Evolutionary conservation across 2,888 invertebrate genomes (phyloP).

Genomic region (Podotricha telesiphe): DNA sequence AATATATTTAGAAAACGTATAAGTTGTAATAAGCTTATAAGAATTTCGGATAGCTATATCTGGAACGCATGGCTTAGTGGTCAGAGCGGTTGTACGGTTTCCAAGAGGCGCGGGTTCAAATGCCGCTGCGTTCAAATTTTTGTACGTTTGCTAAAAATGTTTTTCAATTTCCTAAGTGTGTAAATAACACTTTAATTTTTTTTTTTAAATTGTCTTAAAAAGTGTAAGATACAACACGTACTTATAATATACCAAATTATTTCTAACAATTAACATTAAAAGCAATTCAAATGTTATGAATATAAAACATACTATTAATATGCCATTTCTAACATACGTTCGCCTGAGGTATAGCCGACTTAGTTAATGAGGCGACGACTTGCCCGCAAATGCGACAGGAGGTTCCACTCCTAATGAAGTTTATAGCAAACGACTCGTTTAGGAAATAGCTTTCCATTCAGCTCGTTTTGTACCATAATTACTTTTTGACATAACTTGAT

Average conservation of each 20-base stretch:
- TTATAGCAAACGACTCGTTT: slow-evolving; percentile 39
- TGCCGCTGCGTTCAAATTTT: too few relatives aligned
- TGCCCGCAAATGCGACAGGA: slow-evolving; percentile 40
- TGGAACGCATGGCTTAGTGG: too few relatives aligned
- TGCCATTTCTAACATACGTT: slow-evolving; percentile 12
- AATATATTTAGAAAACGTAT: too few relatives aligned
- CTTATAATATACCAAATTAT: background rate
- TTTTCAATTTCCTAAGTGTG: too few relatives aligned
- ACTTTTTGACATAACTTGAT: slow-evolving; percentile 19
- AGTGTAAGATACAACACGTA: too few relatives aligned
- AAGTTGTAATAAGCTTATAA: too few relatives aligned
- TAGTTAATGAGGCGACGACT: slow-evolving; percentile 43
- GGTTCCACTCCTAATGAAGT: slow-evolving; percentile 37
- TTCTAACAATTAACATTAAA: background rate
- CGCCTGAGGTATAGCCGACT: slow-evolving; percentile 32
- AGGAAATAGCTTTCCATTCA: slow-evolving; percentile 33
- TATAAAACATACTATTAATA: background rate
- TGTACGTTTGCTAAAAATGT: too few relatives aligned
- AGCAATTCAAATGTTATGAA: background rate
- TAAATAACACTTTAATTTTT: too few relatives aligned
- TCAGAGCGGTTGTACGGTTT: too few relatives aligned
- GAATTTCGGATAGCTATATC: too few relatives aligned
- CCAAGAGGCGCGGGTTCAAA: too few relatives aligned
- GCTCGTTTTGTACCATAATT: slow-evolving; percentile 6
- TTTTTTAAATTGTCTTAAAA: too few relatives aligned